Percentiles rank a stretch among this genome's conserved stretches.
Conservation (phyloP, 2,113 vertebrate species). For the Chauna torquata region DNA sequence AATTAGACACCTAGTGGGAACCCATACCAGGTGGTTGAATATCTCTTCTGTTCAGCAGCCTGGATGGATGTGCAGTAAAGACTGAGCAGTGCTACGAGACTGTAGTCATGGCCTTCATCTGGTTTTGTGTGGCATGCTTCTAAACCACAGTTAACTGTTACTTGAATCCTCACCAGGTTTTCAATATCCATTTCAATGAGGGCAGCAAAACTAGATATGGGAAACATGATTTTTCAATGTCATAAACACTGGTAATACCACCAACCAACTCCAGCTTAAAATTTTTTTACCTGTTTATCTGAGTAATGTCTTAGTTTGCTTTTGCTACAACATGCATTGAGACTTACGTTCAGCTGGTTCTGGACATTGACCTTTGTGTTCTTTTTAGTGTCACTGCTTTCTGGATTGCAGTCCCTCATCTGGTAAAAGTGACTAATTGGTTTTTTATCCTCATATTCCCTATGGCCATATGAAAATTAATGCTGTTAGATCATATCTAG, state of each 20-base stretch:
- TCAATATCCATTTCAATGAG: not conserved
- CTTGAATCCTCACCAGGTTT: not conserved
- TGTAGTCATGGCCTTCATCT: not conserved
- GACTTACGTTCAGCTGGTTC: not conserved
- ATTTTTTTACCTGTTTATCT: not conserved
- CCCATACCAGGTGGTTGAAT: not conserved
- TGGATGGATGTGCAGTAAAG: not conserved
- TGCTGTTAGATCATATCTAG: not conserved
- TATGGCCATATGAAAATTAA: not conserved
- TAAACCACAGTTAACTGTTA: not conserved
- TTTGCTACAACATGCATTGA: not conserved
- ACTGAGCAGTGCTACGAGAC: not conserved
- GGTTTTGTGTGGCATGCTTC: not conserved
- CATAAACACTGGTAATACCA: not conserved
- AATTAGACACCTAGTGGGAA: not conserved
- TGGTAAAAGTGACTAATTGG: not conserved
- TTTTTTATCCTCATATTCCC: not conserved
- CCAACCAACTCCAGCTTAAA: not conserved
- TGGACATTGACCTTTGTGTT: not conserved
- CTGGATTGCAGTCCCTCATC: not conserved
- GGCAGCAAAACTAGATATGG: not conserved
- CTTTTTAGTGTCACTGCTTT: not conserved
- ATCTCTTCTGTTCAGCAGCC: accelerated
- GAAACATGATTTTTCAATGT: not conserved
- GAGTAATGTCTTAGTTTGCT: not conserved